Evolutionary conservation across 2,797 vertebrate species (phyloP).

Genomic region (Pelodytes ibericus): DNA sequence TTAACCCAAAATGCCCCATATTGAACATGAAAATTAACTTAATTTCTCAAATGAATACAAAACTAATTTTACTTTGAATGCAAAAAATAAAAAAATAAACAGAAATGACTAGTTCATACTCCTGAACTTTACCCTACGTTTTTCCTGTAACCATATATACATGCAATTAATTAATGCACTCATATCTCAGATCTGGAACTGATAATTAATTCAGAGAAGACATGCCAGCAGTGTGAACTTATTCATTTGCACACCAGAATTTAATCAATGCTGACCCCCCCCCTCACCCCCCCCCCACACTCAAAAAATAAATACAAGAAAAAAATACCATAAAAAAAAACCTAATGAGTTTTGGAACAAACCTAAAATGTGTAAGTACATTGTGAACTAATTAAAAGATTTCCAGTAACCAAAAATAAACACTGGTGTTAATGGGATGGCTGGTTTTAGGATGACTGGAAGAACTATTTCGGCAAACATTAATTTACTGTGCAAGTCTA

Average conservation of each 20-base stretch:
- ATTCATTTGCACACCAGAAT: neutral
- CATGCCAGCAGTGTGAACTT: neutral
- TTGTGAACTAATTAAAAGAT: conserved; percentile 33
- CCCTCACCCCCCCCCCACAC: neutral
- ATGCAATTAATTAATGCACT: conserved; percentile 26
- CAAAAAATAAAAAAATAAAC: too few relatives aligned
- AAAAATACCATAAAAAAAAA: too few relatives aligned
- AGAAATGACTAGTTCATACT: too few relatives aligned
- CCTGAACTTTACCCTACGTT: too few relatives aligned
- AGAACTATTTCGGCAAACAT: conserved; percentile 30
- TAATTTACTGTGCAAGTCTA: neutral
- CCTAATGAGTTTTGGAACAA: too few relatives aligned
- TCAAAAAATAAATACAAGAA: too few relatives aligned
- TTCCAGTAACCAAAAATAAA: conserved; percentile 42
- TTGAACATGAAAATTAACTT: too few relatives aligned
- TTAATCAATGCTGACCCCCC: neutral
- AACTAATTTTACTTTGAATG: too few relatives aligned
- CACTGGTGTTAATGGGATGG: conserved; percentile 15
- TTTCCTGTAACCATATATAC: conserved; percentile 16
- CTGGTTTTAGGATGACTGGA: conserved; percentile 3
- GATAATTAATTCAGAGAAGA: conserved; percentile 32
- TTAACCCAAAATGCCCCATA: too few relatives aligned
- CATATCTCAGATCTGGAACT: conserved; percentile 15
- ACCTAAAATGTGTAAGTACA: conserved; percentile 32
- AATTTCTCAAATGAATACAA: too few relatives aligned